phyloP scores from a whole-genome alignment of 2,113 vertebrate species.

The Microcebus tavaratra region DNA sequence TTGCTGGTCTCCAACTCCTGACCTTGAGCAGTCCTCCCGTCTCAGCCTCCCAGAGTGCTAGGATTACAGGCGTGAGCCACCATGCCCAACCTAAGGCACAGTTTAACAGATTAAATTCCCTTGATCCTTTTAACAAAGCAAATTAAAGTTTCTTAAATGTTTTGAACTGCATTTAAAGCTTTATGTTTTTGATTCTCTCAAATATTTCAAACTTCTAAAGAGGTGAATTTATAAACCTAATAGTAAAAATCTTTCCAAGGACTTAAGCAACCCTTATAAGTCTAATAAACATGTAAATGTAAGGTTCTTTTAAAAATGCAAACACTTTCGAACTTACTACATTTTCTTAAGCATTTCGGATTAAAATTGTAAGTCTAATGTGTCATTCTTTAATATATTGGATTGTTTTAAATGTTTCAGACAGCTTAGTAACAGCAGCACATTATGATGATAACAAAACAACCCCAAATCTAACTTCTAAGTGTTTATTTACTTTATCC shows the following conservation, averaged over 20 bases:
- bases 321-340: neutral
- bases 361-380: neutral
- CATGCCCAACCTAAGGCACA: neutral
- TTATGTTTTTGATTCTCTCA: neutral
- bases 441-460: neutral
- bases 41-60: too few relatives aligned
- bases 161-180: constrained; percentile 15
- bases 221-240: neutral
- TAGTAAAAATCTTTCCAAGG: constrained; percentile 9
- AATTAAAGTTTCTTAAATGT: constrained; percentile 3
- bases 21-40: too few relatives aligned
- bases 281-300: neutral
- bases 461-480: neutral
- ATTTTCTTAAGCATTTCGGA: constrained; percentile 39
- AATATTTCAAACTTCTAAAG: neutral
- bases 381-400: neutral
- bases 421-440: neutral
- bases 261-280: neutral
- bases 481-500: constrained; percentile 28
- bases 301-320: constrained; percentile 6
- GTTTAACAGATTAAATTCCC: constrained; percentile 19
- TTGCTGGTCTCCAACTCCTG: too few relatives aligned
- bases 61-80: too few relatives aligned
- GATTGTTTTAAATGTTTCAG: constrained; percentile 33
- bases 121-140: neutral